Evolutionary conservation across 2,113 vertebrate genomes (phyloP), one percentile per base, ranked within the genome.

Genomic region (Triplophysa rosa): DNA sequence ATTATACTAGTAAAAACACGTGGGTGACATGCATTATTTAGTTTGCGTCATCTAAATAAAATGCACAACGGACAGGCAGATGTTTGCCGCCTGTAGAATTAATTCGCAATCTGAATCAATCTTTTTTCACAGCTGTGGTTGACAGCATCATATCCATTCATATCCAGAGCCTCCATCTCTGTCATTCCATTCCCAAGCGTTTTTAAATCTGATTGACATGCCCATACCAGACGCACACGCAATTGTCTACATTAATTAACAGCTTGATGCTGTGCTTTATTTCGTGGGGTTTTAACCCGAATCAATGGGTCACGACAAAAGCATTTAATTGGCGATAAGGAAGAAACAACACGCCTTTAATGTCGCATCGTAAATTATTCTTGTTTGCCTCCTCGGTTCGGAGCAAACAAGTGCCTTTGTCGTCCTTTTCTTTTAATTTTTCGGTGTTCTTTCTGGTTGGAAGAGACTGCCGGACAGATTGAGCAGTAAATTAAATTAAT

Each of bases 401-500:
- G 80, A 77, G 13, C 64, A 74, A 49, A 78, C 79, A 83, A 67
- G 79, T 83, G 81, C 83, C 65, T 72, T 70, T 79, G 62, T 81
- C 59, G 12, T 76, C 58, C 65, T 2, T 23, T 12, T 67, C 21
- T 23, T 58, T 62, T 58, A 78, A 69, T 84, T 73, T 78, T 11
- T 77, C 85, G 52, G 80, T 87, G 85, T 87, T 78, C 86, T 83
- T 71, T 49, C 65, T 79, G 86, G 80, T 88, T 89, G 75, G 77
- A 90, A 92, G 90, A 89, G 85, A 87, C 89, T 89, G 91, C 79
- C 90, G 91, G 89, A 91, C 91, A 94, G 90, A 90, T 87, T 91
- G 92, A 94, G 93, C 89, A 93, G 92, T 94, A 96, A 95, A 95
- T 92, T 91, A 92, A 95, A 96, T 93, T 94, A 94, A 95, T 94